phyloP scores from a whole-genome alignment of 2,797 vertebrate genomes.

The Gymnodraco acuticeps region DNA sequence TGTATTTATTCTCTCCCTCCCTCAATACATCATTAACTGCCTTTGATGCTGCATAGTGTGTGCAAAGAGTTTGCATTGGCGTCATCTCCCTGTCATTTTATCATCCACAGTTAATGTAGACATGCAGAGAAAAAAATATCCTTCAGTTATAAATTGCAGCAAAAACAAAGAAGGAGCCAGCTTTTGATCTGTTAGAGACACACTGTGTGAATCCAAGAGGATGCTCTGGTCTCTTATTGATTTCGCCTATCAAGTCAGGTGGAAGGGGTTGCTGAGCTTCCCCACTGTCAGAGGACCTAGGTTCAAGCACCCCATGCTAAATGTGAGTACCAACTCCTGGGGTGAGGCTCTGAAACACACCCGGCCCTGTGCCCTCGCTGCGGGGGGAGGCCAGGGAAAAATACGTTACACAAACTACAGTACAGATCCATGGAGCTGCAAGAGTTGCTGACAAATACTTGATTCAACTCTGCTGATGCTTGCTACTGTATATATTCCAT shows the following conservation, averaged over 20 bases:
- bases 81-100: background rate
- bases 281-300: slow-evolving; percentile 21
- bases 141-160: background rate
- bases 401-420: slow-evolving; percentile 19
- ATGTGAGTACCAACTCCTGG: slow-evolving; percentile 26
- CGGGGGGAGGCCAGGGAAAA: slow-evolving; percentile 13
- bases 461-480: slow-evolving; percentile 3
- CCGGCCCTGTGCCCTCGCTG: slow-evolving; percentile 21
- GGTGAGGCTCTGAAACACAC: slow-evolving; percentile 34
- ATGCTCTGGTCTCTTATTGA: slow-evolving; percentile 35
- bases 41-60: slow-evolving; percentile 28
- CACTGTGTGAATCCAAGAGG: slow-evolving; percentile 18
- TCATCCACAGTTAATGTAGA: background rate
- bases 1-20: slow-evolving; percentile 36
- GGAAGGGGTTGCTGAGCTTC: slow-evolving; percentile 29
- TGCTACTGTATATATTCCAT: slow-evolving; percentile 26
- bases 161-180: slow-evolving; percentile 20
- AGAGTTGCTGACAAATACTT: slow-evolving; percentile 27
- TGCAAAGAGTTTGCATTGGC: slow-evolving; percentile 13
- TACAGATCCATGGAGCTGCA: slow-evolving; percentile 18
- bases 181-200: slow-evolving; percentile 37
- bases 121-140: too few species aligned
- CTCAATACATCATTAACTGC: slow-evolving; percentile 46
- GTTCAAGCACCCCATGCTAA: slow-evolving; percentile 54
- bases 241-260: slow-evolving; percentile 43